phyloP scores from a whole-genome alignment of 2,888 invertebrate genomes.

The Microplitis manilae region DNA sequence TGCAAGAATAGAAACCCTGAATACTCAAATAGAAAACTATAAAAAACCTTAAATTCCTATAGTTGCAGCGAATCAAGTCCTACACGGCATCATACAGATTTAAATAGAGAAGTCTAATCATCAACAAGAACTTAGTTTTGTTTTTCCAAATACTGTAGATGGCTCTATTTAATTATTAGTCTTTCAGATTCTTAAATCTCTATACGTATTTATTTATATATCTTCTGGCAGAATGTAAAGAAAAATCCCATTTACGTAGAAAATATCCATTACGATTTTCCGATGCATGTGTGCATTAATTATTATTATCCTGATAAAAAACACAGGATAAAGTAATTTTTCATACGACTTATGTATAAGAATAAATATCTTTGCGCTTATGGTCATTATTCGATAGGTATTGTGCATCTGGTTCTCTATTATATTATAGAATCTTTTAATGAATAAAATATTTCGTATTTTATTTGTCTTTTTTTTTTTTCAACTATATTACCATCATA shows the following conservation, averaged over 20 bases:
- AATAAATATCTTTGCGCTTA: constrained; percentile 19
- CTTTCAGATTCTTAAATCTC: not conserved
- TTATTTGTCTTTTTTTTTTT: not conserved
- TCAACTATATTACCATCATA: not conserved
- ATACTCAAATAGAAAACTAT: not conserved
- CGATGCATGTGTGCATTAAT: not conserved
- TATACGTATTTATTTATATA: not conserved
- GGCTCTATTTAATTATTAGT: not conserved
- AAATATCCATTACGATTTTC: not conserved
- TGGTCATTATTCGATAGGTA: constrained; percentile 60
- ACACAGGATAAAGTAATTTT: not conserved
- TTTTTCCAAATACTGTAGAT: not conserved
- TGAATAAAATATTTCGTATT: constrained; percentile 52
- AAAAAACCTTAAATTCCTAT: not conserved
- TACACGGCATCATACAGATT: not conserved
- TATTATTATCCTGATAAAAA: not conserved
- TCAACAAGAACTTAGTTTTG: not conserved
- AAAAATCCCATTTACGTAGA: not conserved
- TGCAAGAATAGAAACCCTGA: not conserved
- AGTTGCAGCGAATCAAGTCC: not conserved
- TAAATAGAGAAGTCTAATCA: not conserved
- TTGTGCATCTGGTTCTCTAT: constrained; percentile 71
- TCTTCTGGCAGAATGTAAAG: not conserved
- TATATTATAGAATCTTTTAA: constrained; percentile 48
- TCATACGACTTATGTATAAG: not conserved